Evolutionary conservation across 2,888 invertebrate genomes (phyloP).

Genomic region (Lepidocyrtinus sp.): DNA sequence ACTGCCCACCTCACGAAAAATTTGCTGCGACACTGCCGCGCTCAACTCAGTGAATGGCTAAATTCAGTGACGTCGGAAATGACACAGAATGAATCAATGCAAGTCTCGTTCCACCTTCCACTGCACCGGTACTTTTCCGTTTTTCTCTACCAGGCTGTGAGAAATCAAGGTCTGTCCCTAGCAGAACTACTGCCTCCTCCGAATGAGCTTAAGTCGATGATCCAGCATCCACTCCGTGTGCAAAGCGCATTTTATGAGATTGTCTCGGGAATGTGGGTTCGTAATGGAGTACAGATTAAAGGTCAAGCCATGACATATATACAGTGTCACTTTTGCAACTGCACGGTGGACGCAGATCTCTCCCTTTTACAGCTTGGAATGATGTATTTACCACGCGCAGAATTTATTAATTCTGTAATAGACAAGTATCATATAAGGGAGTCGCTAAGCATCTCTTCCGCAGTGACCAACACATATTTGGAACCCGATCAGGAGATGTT

Average conservation of each 20-base stretch:
- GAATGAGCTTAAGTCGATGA: conserved; percentile 84
- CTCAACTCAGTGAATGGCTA: conserved; percentile 87
- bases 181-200: conserved; percentile 85
- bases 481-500: conserved; percentile 88
- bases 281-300: conserved; percentile 97
- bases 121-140: conserved; percentile 94
- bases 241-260: conserved; percentile 97
- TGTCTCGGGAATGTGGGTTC: conserved; percentile 93
- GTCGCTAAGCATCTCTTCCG: conserved; percentile 82
- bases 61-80: conserved; percentile 25
- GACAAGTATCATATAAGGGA: conserved; percentile 93
- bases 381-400: conserved; percentile 84
- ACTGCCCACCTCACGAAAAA: conserved; percentile 81
- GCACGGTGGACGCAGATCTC: conserved; percentile 97
- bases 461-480: conserved; percentile 76
- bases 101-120: conserved; percentile 97
- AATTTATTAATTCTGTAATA: conserved; percentile 88
- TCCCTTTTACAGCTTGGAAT: conserved; percentile 81
- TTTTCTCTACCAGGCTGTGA: conserved; percentile 88
- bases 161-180: conserved; percentile 81
- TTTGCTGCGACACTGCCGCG: conserved; percentile 83
- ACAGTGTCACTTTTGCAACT: conserved; percentile 96
- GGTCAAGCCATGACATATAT: conserved; percentile 99
- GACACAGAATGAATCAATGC: conserved; percentile 82
- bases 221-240: conserved; percentile 83